Conservation (phyloP, 2,797 vertebrate species). For the Halcyon chelicuti region DNA sequence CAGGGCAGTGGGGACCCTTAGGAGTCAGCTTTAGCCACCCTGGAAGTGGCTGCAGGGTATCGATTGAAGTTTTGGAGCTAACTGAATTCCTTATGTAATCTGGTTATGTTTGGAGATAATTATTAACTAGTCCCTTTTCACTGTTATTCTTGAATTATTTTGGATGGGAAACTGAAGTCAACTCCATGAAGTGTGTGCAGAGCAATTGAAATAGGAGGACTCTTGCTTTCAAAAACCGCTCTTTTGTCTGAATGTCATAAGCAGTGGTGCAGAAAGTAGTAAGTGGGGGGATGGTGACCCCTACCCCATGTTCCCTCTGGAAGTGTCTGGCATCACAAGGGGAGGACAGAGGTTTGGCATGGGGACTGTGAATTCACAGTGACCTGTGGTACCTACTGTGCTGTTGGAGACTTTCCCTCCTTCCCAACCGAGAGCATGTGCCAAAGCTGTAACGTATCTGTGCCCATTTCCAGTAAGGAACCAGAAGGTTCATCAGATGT, state of each 20-base stretch:
- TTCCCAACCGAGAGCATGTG: background rate
- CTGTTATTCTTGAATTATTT: background rate
- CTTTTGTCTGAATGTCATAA: background rate
- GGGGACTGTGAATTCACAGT: background rate
- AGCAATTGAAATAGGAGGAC: background rate
- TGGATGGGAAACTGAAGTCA: background rate
- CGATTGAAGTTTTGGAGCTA: background rate
- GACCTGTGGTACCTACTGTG: fast-evolving
- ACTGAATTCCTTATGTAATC: background rate
- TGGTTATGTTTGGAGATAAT: background rate
- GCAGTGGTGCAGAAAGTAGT: background rate
- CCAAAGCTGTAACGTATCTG: fast-evolving
- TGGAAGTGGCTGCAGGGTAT: background rate
- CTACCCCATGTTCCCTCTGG: fast-evolving
- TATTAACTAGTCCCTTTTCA: conserved; percentile 35
- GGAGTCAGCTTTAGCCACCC: background rate
- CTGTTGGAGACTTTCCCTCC: background rate
- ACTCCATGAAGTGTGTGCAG: background rate
- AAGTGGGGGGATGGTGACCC: background rate
- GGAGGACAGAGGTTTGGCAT: background rate
- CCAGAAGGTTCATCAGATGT: fast-evolving
- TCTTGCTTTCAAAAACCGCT: background rate
- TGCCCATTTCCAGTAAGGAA: background rate
- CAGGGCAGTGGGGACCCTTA: background rate
- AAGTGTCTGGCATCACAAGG: background rate